Conservation (phyloP, 2,797 vertebrate species). For the Agapornis canus region DNA sequence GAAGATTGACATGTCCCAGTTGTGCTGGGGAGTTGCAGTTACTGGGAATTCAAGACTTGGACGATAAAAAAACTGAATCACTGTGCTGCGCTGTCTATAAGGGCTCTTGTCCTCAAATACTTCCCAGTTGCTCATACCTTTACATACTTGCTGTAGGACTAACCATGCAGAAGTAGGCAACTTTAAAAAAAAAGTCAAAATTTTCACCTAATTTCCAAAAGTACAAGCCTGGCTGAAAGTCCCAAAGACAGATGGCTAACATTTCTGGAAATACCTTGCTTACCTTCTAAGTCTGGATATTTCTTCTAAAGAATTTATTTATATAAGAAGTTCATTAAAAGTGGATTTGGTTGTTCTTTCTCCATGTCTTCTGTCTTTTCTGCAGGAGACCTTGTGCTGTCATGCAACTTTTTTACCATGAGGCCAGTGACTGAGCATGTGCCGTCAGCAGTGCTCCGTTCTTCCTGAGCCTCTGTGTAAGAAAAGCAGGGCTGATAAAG, state of each 20-base stretch:
- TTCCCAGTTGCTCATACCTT: neutral
- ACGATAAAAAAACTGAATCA: accelerated
- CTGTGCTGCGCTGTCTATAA: neutral
- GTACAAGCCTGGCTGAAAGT: neutral
- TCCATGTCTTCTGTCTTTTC: neutral
- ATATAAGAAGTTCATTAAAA: neutral
- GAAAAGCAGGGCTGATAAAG: neutral
- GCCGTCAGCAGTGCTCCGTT: neutral
- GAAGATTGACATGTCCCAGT: neutral
- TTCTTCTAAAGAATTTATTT: neutral
- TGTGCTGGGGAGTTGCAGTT: neutral
- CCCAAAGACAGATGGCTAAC: neutral
- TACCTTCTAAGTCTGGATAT: neutral
- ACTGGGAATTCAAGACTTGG: neutral
- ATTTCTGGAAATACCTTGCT: neutral
- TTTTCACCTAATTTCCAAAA: neutral
- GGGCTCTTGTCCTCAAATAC: neutral
- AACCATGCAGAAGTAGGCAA: neutral
- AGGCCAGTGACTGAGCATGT: neutral
- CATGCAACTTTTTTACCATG: accelerated
- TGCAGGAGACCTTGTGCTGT: neutral
- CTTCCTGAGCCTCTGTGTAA: neutral
- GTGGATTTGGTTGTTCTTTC: neutral
- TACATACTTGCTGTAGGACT: neutral
- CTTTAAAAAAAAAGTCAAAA: neutral